Conservation (phyloP, 2,113 vertebrate species). For the Eleginops maclovinus region DNA sequence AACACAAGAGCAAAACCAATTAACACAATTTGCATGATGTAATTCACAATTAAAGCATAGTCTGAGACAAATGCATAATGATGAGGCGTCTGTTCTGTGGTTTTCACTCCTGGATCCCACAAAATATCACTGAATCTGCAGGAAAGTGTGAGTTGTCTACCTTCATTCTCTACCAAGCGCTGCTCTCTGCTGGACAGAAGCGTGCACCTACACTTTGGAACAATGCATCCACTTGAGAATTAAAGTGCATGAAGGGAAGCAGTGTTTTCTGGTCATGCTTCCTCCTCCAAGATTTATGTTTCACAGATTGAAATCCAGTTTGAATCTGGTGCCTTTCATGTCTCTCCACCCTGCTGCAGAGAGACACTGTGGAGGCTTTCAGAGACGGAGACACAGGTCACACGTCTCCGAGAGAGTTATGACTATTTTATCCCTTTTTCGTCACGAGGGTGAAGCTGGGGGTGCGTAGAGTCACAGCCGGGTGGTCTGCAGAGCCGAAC, state of each 20-base stretch:
- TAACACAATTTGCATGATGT: constrained; percentile 38
- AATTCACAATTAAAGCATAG: constrained; percentile 43
- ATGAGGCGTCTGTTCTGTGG: constrained; percentile 30
- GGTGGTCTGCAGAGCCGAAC: constrained; percentile 77
- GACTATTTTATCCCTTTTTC: constrained; percentile 64
- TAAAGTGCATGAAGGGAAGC: constrained; percentile 41
- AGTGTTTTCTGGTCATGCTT: constrained; percentile 51
- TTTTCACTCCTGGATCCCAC: constrained; percentile 28
- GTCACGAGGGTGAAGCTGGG: constrained; percentile 49
- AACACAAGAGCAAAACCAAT: constrained; percentile 3
- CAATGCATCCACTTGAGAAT: constrained; percentile 35
- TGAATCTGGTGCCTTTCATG: constrained; percentile 60
- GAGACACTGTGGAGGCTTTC: constrained; percentile 60
- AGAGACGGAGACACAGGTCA: constrained; percentile 51
- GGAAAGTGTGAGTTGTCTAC: no score
- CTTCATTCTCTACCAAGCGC: constrained; percentile 56
- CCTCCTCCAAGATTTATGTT: constrained; percentile 35
- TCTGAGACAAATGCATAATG: constrained; percentile 29
- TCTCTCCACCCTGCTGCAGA: constrained; percentile 35
- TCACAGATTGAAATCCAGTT: constrained; percentile 14
- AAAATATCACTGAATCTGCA: not conserved
- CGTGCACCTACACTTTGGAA: not conserved
- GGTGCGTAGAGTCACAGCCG: constrained; percentile 53
- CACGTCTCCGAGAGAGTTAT: constrained; percentile 71
- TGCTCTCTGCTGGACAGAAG: constrained; percentile 68